These are phyloP conservation scores for Sinocyclocheilus anophthalmus DNA, from an alignment of 2,113 vertebrate species.

Conservation along the genomic window DNA sequence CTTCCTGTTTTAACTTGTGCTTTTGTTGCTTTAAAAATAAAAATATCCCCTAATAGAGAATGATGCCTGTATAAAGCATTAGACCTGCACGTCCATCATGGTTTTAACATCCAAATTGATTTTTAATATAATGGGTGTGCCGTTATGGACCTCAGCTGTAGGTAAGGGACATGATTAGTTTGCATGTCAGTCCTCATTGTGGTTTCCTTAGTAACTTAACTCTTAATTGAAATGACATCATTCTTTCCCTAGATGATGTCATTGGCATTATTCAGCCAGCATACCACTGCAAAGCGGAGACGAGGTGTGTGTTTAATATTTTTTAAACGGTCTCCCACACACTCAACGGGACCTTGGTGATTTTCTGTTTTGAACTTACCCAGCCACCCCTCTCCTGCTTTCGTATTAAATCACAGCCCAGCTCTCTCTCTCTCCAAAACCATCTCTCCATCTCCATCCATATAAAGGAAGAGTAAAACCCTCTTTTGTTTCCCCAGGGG, in stretches of 20 bases:
- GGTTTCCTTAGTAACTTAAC: conserved; percentile 22
- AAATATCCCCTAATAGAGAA: background rate
- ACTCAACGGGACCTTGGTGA: conserved; percentile 21
- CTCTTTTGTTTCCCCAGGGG: conserved; percentile 59
- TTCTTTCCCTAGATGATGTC: background rate
- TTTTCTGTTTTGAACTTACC: conserved; percentile 59
- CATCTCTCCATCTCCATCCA: background rate
- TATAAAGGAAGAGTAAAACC: conserved; percentile 55
- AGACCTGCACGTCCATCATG: background rate
- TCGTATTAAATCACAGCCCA: conserved; percentile 3
- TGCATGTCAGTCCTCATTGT: conserved; percentile 14
- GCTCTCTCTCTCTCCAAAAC: background rate
- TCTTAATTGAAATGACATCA: background rate
- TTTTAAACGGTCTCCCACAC: background rate
- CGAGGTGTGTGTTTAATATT: conserved; percentile 11
- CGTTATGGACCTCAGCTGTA: conserved; percentile 7
- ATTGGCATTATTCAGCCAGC: conserved; percentile 10
- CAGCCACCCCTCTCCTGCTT: conserved; percentile 37
- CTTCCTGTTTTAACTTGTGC: conserved; percentile 18
- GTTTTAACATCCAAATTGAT: background rate
- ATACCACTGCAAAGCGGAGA: background rate
- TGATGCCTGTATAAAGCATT: conserved; percentile 15
- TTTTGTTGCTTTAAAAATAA: background rate
- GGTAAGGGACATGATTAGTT: conserved; percentile 15
- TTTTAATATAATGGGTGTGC: conserved; percentile 10